Conservation (phyloP, 2,888 invertebrate genomes). For the Malthinus seriepunctatus region DNA sequence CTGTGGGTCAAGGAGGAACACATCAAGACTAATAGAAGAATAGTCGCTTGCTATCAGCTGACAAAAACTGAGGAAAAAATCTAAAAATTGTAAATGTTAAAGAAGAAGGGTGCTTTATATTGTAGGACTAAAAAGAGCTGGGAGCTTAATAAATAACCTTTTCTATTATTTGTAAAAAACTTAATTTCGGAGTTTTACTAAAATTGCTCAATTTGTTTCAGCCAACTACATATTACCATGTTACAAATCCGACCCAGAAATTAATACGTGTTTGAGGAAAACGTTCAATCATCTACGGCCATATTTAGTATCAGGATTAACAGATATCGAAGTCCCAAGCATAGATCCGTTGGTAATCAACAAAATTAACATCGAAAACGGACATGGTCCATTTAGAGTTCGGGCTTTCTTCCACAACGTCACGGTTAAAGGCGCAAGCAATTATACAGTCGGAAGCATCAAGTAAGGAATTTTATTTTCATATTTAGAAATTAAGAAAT, state of each 20-base stretch:
- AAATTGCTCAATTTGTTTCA: too few relatives aligned
- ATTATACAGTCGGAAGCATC: constrained; percentile 71
- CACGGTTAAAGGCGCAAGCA: constrained; percentile 75
- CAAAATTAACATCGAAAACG: constrained; percentile 76
- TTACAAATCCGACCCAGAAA: constrained; percentile 65
- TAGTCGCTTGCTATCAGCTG: too few relatives aligned
- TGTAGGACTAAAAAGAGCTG: too few relatives aligned
- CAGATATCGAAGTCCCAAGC: constrained; percentile 72
- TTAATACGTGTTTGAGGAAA: constrained; percentile 68
- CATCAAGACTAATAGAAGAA: too few relatives aligned
- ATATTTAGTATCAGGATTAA: constrained; percentile 69
- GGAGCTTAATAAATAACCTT: too few relatives aligned
- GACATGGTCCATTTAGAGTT: constrained; percentile 74
- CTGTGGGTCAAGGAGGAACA: too few relatives aligned
- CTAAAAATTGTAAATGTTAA: too few relatives aligned
- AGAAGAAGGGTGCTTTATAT: too few relatives aligned
- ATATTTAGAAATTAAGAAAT: too few relatives aligned
- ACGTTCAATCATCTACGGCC: constrained; percentile 75
- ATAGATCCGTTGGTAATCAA: constrained; percentile 75
- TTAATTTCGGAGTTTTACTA: too few relatives aligned
- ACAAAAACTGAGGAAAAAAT: too few relatives aligned
- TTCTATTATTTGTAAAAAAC: too few relatives aligned
- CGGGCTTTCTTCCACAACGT: constrained; percentile 75
- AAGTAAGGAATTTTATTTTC: constrained; percentile 56
- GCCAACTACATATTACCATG: constrained; percentile 77